These are phyloP conservation scores for Hecatera dysodea DNA, from an alignment of 2,888 invertebrate genomes.

Conservation along the genomic window DNA sequence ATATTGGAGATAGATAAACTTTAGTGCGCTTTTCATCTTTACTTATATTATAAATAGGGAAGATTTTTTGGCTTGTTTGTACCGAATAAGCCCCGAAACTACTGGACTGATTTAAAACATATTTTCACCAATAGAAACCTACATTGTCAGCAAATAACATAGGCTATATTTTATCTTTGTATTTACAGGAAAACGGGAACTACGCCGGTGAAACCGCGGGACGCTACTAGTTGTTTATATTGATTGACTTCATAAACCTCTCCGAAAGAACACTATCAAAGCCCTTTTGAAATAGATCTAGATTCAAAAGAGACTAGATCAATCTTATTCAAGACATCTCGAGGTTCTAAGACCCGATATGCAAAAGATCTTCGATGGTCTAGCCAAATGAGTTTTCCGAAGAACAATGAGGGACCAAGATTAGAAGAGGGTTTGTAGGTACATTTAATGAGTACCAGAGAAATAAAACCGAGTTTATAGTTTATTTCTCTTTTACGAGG, in stretches of 20 bases:
- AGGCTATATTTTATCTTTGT: no score
- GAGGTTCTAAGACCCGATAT: slow-evolving; percentile 9
- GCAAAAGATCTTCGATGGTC: slow-evolving; percentile 23
- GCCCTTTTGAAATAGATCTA: not conserved
- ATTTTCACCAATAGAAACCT: no score
- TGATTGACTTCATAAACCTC: not conserved
- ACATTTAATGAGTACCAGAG: slow-evolving; percentile 41
- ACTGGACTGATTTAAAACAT: no score
- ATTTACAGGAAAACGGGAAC: no score
- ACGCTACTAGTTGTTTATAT: no score
- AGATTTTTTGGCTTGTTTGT: no score
- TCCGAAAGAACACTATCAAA: not conserved
- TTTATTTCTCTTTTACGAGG: slow-evolving; percentile 45
- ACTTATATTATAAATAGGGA: no score
- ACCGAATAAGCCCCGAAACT: no score
- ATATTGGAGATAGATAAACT: no score
- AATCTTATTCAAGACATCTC: slow-evolving; percentile 15
- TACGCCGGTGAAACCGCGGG: no score
- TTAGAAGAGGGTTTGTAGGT: slow-evolving; percentile 30
- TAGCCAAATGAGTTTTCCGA: slow-evolving; percentile 40
- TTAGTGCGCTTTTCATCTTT: no score
- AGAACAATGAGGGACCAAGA: slow-evolving; percentile 39
- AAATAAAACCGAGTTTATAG: slow-evolving; percentile 55
- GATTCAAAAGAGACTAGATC: slow-evolving; percentile 17
- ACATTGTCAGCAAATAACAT: no score